Base-by-base conservation (phyloP, 2,113 vertebrate species). In the Pelobates fuscus region DNA sequence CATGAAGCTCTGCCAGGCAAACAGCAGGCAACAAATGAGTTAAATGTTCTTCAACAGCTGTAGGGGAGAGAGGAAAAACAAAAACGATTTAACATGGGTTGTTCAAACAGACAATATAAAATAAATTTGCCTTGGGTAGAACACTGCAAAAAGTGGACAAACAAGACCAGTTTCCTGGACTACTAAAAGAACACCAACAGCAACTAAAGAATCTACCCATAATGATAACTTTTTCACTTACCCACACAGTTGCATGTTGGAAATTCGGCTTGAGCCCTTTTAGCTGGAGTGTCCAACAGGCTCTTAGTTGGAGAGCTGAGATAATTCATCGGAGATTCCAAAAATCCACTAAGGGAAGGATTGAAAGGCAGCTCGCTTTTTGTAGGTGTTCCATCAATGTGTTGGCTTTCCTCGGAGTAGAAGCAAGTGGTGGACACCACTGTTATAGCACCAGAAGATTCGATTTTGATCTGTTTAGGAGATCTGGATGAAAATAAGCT, bases 291-390 rank as follows among this genome's bases (percentile, higher is more conserved):
- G 81, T 94, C 91, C 88, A 98, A 86, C 80, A 99, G 86, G 79
- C 86, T 97, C 81, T 97, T 98, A 72, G 96, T 98, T 0, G 97
- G 96, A 0, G 93, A 97, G 80, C 97, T 94, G 83, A 99, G 87
- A 82, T 98, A 99, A 67, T 93, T 94, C 15, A 99, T 82, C 0
- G 97, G 97, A 0, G 97, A 99, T 77, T 99, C 96, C 80, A 99
- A 81, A 70, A 99, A 99, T 62, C 94, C 95, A 77, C 90, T 94
- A 59, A 99, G 92, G 61, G 96, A 95, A 0, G 97, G 96, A 0
- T 92, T 93, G 64, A 90, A 88, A 2, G 95, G 93, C 49, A 93
- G 88, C 54, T 91, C 86, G 0, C 92, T 91, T 90, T 98, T 97
- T 26, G 94, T 95, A 26, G 97, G 96, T 0, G 96, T 97, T 82